Base-by-base conservation (phyloP, 1,140 invertebrate species). In the Leptonema lineaticorne region DNA sequence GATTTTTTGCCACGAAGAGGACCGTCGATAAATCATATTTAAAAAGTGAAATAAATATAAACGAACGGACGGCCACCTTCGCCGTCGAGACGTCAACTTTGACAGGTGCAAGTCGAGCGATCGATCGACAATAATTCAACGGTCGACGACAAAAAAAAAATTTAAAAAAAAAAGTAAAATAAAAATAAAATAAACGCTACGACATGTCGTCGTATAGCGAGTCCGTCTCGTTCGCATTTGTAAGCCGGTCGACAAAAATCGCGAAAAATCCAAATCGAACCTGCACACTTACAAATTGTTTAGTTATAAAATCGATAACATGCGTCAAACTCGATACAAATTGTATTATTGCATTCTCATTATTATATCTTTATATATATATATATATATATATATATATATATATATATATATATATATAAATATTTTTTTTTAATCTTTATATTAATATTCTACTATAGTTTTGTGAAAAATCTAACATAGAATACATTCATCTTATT, bases 21-120 rank as follows among this genome's bases (percentile, higher is more conserved):
- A n/a, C n/a, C n/a, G 50, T 26, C 50, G 14, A n/a, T 53, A 53
- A 53, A 53, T 53, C 50, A 53, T 53, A 53, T 53, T 53, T 53
- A 53, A 53, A 53, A 53, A 26, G 50, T 7, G 50, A 26, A 53
- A 26, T 26, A 24, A 53, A 53, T 53, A 24, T 24, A 24, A 53
- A 53, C 37, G 37, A 41, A 22, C 50, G 22, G 22, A 24, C 50
- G 50, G 50, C 50, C 50, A 53, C 50, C 50, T 53, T 24, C 5
- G 16, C 37, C 37, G 37, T 16, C 2, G 37, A 41, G 37, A 53
- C 50, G 50, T 53, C 50, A 24, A 9, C 46, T 1, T 3, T 48
- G 46, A 53, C 50, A 53, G 50, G 22, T 53, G 50, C 50, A 53
- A 26, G 18, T n/a, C n/a, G n/a, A n/a, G n/a, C n/a, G n/a, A n/a